These are phyloP conservation scores for Lepidotrigona ventralis DNA, from an alignment of 1,140 invertebrate species.

Conservation along the genomic window DNA sequence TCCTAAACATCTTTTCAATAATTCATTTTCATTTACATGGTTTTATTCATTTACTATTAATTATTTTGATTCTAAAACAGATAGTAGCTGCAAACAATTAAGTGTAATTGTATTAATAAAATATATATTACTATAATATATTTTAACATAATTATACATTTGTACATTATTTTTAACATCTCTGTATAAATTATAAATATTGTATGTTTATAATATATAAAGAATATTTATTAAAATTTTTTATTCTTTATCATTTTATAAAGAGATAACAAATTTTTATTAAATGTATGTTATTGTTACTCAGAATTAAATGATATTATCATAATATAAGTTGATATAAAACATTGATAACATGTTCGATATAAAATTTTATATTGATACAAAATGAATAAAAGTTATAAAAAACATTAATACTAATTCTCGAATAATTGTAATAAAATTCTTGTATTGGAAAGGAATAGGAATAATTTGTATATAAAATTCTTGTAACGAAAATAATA, in stretches of 20 bases:
- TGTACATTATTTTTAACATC: not conserved
- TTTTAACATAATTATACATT: not conserved
- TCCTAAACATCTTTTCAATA: not conserved
- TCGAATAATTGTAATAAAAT: not conserved
- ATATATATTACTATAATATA: not conserved
- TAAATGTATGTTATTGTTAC: not conserved
- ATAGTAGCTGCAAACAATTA: not conserved
- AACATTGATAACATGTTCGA: not conserved
- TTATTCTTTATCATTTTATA: not conserved
- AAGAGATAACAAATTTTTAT: not conserved
- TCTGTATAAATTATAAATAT: not conserved
- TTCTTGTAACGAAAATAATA: not conserved
- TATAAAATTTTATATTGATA: conserved; percentile 9
- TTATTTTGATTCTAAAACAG: not conserved
- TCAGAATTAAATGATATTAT: not conserved
- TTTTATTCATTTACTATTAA: not conserved
- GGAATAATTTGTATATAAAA: not conserved
- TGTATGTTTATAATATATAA: not conserved
- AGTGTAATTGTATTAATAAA: not conserved
- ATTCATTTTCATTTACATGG: not conserved
- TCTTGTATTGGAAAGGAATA: too few species aligned
- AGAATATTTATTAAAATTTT: not conserved
- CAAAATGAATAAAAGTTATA: not conserved
- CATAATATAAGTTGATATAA: not conserved
- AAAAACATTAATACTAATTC: not conserved